Base-by-base conservation (phyloP, 2,797 vertebrate genomes). In the Liparis tanakae region DNA sequence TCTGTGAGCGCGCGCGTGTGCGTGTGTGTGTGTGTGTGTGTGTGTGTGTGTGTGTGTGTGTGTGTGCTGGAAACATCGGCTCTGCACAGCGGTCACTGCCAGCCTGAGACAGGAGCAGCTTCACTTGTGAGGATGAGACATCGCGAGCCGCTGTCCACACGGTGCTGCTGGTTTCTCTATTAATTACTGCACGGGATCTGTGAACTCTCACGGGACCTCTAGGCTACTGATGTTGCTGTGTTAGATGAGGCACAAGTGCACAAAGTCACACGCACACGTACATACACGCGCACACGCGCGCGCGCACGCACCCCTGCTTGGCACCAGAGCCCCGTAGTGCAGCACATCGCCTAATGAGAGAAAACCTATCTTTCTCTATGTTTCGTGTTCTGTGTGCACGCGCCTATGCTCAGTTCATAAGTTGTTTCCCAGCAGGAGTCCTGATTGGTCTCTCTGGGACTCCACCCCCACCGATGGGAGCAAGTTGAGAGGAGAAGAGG, bases 401-500 rank as follows among this genome's bases (percentile, higher is more conserved):
- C 25, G n/a, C 79, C 70, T 55, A 72, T 76, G 72, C 73, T 80
- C 70, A 84, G 67, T 56, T 89, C 82, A 80, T 82, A 87, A 86
- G 76, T 88, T 88, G 62, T 76, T 80, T 81, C 78, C 79, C 85
- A 69, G 81, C 80, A 85, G 82, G 82, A 83, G 83, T 75, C 78
- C 72, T 92, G 90, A 93, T 93, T 92, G 85, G 91, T 91, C 90
- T 91, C 91, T 82, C 68, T 89, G 90, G 91, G 89, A 92, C 84
- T 79, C 78, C 78, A 72, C 85, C 82, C 81, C 80, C 75, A 80
- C 72, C 58, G 75, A 75, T 74, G 33, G 72, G 67, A 82, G 60
- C 71, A 81, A 80, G 64, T 59, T 69, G 44, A 83, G 74, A 81
- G 70, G 76, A 77, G 76, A 59, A 81, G 61, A 41, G 36, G 37